Conservation (phyloP, 1,140 invertebrate genomes). For the Anastrepha ludens region DNA sequence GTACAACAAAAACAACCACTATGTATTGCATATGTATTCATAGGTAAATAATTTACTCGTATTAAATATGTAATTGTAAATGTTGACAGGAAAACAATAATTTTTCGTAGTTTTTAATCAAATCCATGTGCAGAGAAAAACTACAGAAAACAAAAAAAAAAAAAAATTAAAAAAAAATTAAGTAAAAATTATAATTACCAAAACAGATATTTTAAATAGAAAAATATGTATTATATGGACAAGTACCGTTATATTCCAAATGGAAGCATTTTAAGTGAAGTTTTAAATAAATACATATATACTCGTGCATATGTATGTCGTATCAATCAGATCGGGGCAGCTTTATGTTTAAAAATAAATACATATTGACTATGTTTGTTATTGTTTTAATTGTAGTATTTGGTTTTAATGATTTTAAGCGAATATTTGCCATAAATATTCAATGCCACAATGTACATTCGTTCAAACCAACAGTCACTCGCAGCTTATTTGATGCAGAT, state of each 20-base stretch:
- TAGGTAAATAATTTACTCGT: slow-evolving; percentile 6
- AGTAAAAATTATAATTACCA: background rate
- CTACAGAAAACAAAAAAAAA: background rate
- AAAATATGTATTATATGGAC: background rate
- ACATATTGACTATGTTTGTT: background rate
- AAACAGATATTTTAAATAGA: slow-evolving; percentile 23
- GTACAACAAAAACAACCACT: slow-evolving; percentile 40
- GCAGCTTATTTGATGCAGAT: too few species aligned
- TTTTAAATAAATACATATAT: slow-evolving; percentile 49
- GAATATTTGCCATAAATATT: background rate
- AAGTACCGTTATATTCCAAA: background rate
- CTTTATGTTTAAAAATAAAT: slow-evolving; percentile 36
- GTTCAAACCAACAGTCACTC: too few species aligned
- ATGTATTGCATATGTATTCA: slow-evolving; percentile 38
- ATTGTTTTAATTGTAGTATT: background rate
- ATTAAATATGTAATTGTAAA: background rate
- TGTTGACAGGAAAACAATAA: slow-evolving; percentile 50
- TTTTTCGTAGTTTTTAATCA: slow-evolving; percentile 47
- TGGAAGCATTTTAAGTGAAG: slow-evolving; percentile 45
- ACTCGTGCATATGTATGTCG: slow-evolving; percentile 42
- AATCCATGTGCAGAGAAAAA: background rate
- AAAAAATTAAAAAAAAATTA: background rate
- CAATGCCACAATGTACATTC: background rate
- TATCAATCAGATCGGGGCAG: slow-evolving; percentile 37
- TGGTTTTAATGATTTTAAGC: too few species aligned